Conservation (phyloP, 2,797 vertebrate species). For the Chloroceryle inda region DNA sequence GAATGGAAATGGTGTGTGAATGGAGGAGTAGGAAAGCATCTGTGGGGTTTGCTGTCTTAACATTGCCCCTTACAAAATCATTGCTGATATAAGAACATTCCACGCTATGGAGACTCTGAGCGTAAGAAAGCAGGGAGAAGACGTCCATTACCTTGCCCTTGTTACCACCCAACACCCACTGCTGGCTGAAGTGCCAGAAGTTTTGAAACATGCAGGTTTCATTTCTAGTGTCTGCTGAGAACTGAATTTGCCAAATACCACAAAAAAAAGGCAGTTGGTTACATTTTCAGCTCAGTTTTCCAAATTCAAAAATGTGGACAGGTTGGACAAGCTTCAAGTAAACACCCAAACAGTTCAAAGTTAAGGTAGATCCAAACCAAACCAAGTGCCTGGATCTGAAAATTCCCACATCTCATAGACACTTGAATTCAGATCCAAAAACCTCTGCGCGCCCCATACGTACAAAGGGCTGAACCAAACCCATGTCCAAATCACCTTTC, state of each 20-base stretch:
- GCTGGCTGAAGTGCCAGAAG: not conserved
- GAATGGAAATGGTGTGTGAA: not conserved
- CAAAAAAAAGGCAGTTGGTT: not conserved
- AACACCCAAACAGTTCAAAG: constrained; percentile 36
- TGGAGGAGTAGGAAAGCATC: not conserved
- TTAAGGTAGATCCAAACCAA: constrained; percentile 35
- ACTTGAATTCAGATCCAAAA: not conserved
- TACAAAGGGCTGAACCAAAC: not conserved
- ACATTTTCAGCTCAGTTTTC: not conserved
- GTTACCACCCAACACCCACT: not conserved
- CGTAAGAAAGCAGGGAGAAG: not conserved
- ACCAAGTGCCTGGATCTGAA: not conserved
- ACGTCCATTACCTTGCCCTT: not conserved
- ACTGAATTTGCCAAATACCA: not conserved
- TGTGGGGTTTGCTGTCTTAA: not conserved
- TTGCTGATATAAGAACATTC: not conserved
- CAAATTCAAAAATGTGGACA: not conserved
- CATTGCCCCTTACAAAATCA: not conserved
- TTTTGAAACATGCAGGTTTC: not conserved
- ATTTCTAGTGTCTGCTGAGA: not conserved
- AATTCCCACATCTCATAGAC: accelerated
- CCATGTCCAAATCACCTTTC: not conserved
- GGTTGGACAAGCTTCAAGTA: constrained; percentile 5
- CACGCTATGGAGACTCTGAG: not conserved
- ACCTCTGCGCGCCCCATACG: not conserved